These are phyloP conservation scores for Odontothrips loti DNA, from an alignment of 2,888 invertebrate species.

Conservation along the genomic window DNA sequence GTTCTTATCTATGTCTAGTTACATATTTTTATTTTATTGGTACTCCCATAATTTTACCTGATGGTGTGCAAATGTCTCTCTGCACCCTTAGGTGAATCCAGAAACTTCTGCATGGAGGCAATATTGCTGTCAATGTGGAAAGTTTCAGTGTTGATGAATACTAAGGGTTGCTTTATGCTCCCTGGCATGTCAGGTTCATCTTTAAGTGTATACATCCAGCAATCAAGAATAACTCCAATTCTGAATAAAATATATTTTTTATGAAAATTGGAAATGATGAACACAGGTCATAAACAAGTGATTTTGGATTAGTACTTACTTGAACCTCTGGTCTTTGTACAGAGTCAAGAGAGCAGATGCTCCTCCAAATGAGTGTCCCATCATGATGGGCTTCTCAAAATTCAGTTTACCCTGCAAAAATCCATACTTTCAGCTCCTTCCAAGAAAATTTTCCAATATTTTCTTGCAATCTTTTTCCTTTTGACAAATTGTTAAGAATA, in stretches of 20 bases:
- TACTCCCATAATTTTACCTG: constrained; percentile 42
- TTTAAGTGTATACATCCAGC: constrained; percentile 60
- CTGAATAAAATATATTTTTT: constrained; percentile 42
- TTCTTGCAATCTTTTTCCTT: too few relatives aligned
- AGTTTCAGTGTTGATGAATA: constrained; percentile 57
- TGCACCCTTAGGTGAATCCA: constrained; percentile 37
- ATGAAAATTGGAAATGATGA: background rate
- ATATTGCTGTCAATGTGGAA: constrained; percentile 55
- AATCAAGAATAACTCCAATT: constrained; percentile 54
- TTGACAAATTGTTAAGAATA: too few relatives aligned
- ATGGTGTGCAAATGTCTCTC: constrained; percentile 48
- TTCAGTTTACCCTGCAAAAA: constrained; percentile 48
- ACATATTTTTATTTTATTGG: background rate
- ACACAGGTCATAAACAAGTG: background rate
- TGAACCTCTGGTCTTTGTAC: constrained; percentile 52
- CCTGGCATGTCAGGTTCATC: constrained; percentile 46
- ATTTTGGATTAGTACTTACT: constrained; percentile 44
- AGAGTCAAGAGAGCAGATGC: constrained; percentile 56
- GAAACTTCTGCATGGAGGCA: constrained; percentile 48
- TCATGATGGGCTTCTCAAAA: constrained; percentile 49
- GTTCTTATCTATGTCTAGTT: background rate
- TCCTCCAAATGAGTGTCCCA: constrained; percentile 65
- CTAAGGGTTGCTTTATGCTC: constrained; percentile 50
- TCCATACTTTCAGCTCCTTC: constrained; percentile 22
- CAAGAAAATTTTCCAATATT: background rate